Conservation (phyloP, 2,797 vertebrate genomes). For the Eulemur mongoz region DNA sequence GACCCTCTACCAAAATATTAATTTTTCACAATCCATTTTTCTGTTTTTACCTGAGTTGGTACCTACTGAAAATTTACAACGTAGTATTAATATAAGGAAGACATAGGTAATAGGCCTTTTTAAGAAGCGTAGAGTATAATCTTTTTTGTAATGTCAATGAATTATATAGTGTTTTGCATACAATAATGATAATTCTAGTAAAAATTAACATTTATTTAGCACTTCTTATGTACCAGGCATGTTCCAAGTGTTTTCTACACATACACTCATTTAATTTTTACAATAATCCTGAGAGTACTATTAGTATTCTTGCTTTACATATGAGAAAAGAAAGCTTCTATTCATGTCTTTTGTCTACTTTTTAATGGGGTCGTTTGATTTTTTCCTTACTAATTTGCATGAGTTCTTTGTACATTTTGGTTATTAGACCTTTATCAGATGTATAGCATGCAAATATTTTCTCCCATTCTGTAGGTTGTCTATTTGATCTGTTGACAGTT, state of each 20-base stretch:
- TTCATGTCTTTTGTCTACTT: too few relatives aligned
- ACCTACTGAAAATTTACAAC: not conserved
- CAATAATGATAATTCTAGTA: not conserved
- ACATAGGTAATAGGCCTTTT: not conserved
- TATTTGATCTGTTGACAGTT: too few relatives aligned
- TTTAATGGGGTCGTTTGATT: too few relatives aligned
- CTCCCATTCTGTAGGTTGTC: too few relatives aligned
- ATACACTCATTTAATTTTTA: not conserved
- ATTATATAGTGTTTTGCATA: not conserved
- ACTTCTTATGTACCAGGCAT: not conserved
- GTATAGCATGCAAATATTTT: too few relatives aligned
- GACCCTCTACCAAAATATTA: not conserved
- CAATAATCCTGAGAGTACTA: not conserved
- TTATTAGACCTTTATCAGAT: too few relatives aligned
- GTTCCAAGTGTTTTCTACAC: not conserved
- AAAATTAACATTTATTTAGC: not conserved
- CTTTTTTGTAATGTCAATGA: not conserved
- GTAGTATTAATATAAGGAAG: not conserved
- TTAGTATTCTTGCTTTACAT: not conserved
- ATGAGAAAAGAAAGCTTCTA: not conserved
- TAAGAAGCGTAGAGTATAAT: not conserved
- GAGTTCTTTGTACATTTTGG: too few relatives aligned
- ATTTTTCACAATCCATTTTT: not conserved
- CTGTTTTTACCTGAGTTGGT: not conserved
- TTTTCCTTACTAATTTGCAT: too few relatives aligned